These are phyloP conservation scores for Agriotes lineatus DNA, from an alignment of 2,888 invertebrate genomes.

Conservation along the genomic window DNA sequence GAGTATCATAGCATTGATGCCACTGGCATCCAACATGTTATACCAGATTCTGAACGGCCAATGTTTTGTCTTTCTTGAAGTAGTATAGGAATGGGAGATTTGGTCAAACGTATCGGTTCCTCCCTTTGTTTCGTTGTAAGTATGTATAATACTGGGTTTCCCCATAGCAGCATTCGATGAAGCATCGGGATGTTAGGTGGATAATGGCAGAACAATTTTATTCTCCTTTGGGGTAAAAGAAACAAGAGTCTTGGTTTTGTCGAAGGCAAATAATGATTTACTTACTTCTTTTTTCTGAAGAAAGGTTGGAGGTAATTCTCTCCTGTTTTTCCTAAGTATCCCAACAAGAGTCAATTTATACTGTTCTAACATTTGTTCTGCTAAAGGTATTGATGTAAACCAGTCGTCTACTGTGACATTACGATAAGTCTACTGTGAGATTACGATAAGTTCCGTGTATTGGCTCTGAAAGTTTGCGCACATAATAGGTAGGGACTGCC, in stretches of 20 bases:
- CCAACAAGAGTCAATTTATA: no score
- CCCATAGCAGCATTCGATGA: slow-evolving; percentile 23
- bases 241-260: no score
- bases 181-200: slow-evolving; percentile 22
- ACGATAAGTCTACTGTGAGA: not conserved
- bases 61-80: not conserved
- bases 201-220: slow-evolving; percentile 29
- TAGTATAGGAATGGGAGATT: slow-evolving; percentile 25
- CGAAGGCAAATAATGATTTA: slow-evolving; percentile 34
- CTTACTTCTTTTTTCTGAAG: slow-evolving; percentile 26
- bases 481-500: no score
- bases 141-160: slow-evolving; percentile 30
- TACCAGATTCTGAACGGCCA: no score
- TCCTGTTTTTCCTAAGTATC: no score
- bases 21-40: slow-evolving; percentile 38
- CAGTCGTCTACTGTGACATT: no score
- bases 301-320: no score
- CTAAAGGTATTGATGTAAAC: no score
- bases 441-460: not conserved
- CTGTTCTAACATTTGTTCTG: no score
- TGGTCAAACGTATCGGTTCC: slow-evolving; percentile 28
- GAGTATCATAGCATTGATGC: slow-evolving; percentile 35
- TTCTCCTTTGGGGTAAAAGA: slow-evolving; percentile 21
- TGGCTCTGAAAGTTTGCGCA: no score
- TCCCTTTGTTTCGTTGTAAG: slow-evolving; percentile 34